phyloP scores from a whole-genome alignment of 2,888 invertebrate genomes.

The Mycalesis mineus region DNA sequence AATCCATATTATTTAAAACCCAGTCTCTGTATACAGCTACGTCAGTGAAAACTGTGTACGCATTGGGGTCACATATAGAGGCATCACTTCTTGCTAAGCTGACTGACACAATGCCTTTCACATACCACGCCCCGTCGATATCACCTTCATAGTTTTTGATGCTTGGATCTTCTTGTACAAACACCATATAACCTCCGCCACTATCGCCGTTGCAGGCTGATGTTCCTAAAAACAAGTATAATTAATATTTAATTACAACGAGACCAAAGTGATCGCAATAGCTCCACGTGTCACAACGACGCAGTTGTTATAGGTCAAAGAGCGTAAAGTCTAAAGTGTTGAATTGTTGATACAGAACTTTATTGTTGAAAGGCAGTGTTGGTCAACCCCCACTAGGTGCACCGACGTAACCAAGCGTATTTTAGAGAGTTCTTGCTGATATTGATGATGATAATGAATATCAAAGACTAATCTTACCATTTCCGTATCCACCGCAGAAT shows the following conservation, averaged over 20 bases:
- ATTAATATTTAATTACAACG: no score
- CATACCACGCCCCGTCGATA: constrained; percentile 41
- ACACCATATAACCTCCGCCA: constrained; percentile 65
- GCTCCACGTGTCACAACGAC: no score
- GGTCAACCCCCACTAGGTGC: no score
- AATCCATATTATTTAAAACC: constrained; percentile 35
- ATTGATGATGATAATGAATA: no score
- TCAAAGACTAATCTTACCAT: no score
- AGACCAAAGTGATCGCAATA: no score
- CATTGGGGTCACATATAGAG: constrained; percentile 55
- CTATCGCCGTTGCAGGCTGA: constrained; percentile 74
- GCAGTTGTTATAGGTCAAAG: no score
- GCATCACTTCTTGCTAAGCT: constrained; percentile 35
- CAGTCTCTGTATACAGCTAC: constrained; percentile 42
- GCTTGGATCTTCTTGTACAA: constrained; percentile 36
- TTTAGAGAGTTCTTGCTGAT: no score
- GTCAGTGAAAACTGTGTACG: constrained; percentile 68
- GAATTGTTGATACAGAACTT: no score
- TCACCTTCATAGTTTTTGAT: background rate
- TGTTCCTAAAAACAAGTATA: constrained; percentile 42
- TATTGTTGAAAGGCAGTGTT: no score
- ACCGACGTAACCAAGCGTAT: no score
- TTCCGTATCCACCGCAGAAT: constrained; percentile 10
- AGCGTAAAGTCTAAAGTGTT: no score
- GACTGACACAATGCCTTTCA: constrained; percentile 46